phyloP scores from a whole-genome alignment of 2,888 invertebrate species.

The Agriopis aurantiaria region DNA sequence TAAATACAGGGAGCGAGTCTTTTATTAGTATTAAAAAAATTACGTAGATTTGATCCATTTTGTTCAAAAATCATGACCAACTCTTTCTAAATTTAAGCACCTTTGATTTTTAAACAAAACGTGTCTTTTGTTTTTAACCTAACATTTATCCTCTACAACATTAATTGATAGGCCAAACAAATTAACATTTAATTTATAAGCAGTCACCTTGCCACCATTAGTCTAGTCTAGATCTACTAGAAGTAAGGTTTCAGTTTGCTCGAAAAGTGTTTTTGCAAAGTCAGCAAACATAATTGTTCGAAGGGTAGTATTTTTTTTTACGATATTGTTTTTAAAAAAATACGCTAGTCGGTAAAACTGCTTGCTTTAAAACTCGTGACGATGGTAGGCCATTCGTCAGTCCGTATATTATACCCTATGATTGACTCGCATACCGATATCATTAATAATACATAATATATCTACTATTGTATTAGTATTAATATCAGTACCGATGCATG shows the following conservation, averaged over 20 bases:
- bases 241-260: background rate
- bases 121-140: background rate
- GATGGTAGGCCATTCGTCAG: no score
- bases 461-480: no score
- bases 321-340: no score
- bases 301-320: no score
- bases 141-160: background rate
- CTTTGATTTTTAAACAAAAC: slow-evolving; percentile 10
- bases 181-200: background rate
- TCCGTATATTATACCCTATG: no score
- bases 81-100: background rate
- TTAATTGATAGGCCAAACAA: slow-evolving; percentile 1
- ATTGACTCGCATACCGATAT: no score
- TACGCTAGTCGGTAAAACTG: no score
- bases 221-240: background rate
- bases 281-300: no score
- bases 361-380: no score
- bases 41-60: background rate
- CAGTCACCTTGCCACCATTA: background rate
- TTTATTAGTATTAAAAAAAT: background rate
- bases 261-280: no score
- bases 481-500: no score
- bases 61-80: slow-evolving; percentile 2
- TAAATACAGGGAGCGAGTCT: background rate
- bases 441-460: no score